Evolutionary conservation across 2,797 vertebrate species (phyloP).

Genomic region (Enteromius fasciolatus): DNA sequence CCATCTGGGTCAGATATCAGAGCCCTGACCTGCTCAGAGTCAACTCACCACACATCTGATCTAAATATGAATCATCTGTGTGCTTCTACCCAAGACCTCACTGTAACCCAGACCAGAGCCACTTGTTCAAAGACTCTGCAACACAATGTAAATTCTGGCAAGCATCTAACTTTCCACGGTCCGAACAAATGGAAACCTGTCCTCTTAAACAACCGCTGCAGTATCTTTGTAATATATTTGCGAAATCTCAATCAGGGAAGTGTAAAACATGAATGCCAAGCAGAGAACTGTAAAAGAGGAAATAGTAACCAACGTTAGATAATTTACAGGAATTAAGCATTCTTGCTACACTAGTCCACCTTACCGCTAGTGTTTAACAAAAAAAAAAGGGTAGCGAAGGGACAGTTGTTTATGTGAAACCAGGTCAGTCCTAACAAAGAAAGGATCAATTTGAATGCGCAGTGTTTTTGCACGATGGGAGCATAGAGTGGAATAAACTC

Average conservation of each 20-base stretch:
- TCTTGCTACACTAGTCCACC: constrained; percentile 4
- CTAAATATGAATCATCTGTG: constrained; percentile 51
- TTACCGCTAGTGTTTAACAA: constrained; percentile 2
- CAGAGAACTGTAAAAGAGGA: constrained; percentile 43
- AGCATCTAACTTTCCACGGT: not conserved
- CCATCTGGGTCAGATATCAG: constrained; percentile 67
- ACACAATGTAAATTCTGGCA: not conserved
- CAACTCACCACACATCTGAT: constrained; percentile 47
- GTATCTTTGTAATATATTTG: not conserved
- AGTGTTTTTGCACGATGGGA: not conserved
- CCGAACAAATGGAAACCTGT: not conserved
- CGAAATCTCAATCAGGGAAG: not conserved
- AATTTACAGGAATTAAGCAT: constrained; percentile 47
- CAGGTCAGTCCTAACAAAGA: not conserved
- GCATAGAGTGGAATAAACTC: not conserved
- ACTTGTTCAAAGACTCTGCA: not conserved
- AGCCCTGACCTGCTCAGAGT: constrained; percentile 63
- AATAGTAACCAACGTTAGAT: constrained; percentile 6
- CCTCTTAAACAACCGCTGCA: not conserved
- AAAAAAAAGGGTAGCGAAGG: not conserved
- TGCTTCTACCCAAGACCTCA: constrained; percentile 5
- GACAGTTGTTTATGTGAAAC: not conserved
- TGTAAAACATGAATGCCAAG: constrained; percentile 13
- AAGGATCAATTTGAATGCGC: constrained; percentile 6
- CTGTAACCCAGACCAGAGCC: not conserved